Evolutionary conservation across 2,113 vertebrate species (phyloP), one percentile per base, ranked within the genome.

Genomic region (Cavia aperea): DNA sequence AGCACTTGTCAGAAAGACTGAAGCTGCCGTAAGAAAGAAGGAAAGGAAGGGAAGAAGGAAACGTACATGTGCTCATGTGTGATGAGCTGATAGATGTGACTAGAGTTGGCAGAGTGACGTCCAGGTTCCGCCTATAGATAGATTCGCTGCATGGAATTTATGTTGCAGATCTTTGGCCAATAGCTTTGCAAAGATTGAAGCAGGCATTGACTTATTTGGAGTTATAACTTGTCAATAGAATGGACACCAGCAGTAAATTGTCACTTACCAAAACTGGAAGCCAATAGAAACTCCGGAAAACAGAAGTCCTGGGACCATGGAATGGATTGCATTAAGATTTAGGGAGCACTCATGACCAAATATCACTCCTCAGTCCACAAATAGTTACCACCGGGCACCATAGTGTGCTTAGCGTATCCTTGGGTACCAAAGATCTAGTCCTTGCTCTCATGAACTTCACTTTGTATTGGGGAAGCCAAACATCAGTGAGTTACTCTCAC

Each of bases 121-220:
- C 82, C 56, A 70, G 83, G 36, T 26, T 72, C 31, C 56, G 18
- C 72, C 81, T 62, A 15, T 24, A 36, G 60, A 75, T 82, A 10
- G 36, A 68, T 86, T 87, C 82, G 92, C 0, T 66, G 56, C 79
- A 18, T 60, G 43, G 51, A 83, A 92, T 86, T 78, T 89, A 87
- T 39, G 84, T 7, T 46, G 66, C n/a, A 82, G 43, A 93, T 66
- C 81, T 29, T 65, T 85, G 21, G 81, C 36, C 36, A 86, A 77
- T 21, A 82, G 65, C 77, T 94, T 86, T 84, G 62, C 90, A 87
- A 94, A 95, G 73, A 73, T 58, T 86, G 18, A 91, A 75, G 33
- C 56, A 23, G 51, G 92, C 81, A 92, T 0, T 92, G 39, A 81
- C 92, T 91, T 94, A 66, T 70, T 88, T 68, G 81, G 26, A 81